Evolutionary conservation across 2,888 invertebrate genomes (phyloP), one percentile per base, ranked within the genome.

Genomic region (Pseudococcus longispinus): DNA sequence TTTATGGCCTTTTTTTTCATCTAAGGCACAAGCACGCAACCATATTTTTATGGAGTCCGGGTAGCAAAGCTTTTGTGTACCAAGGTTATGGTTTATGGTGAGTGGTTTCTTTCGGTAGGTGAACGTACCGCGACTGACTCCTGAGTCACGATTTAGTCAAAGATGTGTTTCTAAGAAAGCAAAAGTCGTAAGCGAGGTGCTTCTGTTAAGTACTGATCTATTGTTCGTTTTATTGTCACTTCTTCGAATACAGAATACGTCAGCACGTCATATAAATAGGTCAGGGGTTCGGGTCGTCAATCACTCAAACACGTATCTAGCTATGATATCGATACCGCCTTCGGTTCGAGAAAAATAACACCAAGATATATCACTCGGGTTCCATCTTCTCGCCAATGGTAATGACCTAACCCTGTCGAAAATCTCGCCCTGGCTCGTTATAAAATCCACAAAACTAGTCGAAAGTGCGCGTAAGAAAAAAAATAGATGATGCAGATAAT

Each of bases 181-280:
- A 2, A 70, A 55, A 60, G 23, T 60, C 60, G 60, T 60, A 23
- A 60, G 60, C 18, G 29, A 65, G 60, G 23, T 29, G 70, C 70
- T 70, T 70, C 29, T 70, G 70, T 70, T 9, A 60, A 23, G 32
- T 60, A 23, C 13, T 11, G 60, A 60, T 60, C 70, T 70, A 70
- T 70, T 70, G 70, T 29, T 70, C 26, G 29, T 70, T 70, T 60
- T 60, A 60, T 60, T 70, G 70, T 70, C 29, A 70, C 70, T 70
- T 70, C 60, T 70, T 70, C 70, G 29, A 70, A 65, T 23, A 23
- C 29, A 13, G 11, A 6, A 60, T 13, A 46, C 15, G 9, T 13
- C 46, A 37, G 46, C 18, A n/a, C 55, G 55, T n/a, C 51, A 18
- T 51, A n/a, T 13, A 60, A 60, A 60, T 60, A 23, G 60, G 60